Evolutionary conservation across 2,888 invertebrate species (phyloP), one percentile per base, ranked within the genome.

Genomic region (Tipula lateralis): DNA sequence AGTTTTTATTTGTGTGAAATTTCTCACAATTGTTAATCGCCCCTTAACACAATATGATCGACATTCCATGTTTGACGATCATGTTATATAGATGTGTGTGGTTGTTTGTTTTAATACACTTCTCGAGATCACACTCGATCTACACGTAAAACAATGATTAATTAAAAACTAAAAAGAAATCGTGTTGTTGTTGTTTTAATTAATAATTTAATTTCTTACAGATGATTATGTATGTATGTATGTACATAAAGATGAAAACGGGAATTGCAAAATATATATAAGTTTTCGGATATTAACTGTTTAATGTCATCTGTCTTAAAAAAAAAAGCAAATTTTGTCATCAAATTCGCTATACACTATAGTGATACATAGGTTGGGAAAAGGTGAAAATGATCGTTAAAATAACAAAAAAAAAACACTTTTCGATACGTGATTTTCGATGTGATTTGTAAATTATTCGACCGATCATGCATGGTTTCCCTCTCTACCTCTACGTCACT

Each of bases 1-100:
- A 66, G 66, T 66, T 34, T 80, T 83, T 34, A 34, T 36, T 83
- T 89, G 89, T 90, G 90, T 90, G 90, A 90, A 90, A 88, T 88
- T 90, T 90, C 90, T 89, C 90, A 90, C 90, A 89, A 90, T 90
- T 90, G 90, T 90, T 87, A 89, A 39, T 83, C 24, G 13, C 34
- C 34, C 34, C 36, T 36, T 12, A 24, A 83, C 32, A 83, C 19
- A 34, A 34, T 34, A 83, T 83, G 36, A 82, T 82, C 82, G 82
- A 82, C 82, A 82, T 82, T 82, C 16, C 82, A 82, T 82, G 82
- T 82, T 66, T 82, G 82, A 82, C 30, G 82, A 82, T 82, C 82
- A 32, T 30, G n/a, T 82, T 30, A 16, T 82, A 7, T 16, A n/a
- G 29, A 16, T 80, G 19, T 82, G n/a, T n/a, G 7, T 82, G 32